Base-by-base conservation (phyloP, 2,888 invertebrate genomes). In the Yponomeuta plumbellus region DNA sequence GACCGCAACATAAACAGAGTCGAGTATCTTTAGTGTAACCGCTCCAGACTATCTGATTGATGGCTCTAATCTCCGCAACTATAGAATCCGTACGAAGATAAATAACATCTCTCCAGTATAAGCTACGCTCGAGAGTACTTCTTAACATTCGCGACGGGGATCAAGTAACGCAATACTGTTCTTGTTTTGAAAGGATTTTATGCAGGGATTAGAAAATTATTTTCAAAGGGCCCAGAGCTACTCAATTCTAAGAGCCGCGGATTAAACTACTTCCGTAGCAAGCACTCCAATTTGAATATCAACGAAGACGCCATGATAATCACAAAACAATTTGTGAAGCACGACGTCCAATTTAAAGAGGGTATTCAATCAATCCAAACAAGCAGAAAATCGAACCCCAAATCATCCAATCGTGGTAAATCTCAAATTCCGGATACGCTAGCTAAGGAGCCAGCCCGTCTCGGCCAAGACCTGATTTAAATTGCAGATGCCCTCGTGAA, bases 381-480 rank as follows among this genome's bases (percentile, higher is more conserved):
- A 88, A 86, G 86, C 86, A 83, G 86, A 88, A 88, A 89, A 89
- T 89, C 89, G 90, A 89, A 88, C 86, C 84, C 83, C 82, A 86
- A 89, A 87, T 86, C 88, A 88, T 86, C 86, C 83, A 86, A 86
- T 88, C 88, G 88, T 84, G 85, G 85, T 82, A 86, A 89, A 88
- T 89, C 88, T 85, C 83, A 80, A 86, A 89, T 88, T 86, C 87
- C 83, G 83, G 86, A 84, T 52, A 52, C 44, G 44, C 83, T 81
- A 80, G 84, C 85, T 82, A 86, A 88, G 89, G 86, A 87, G 87
- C 78, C 80, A 83, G 81, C 82, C 86, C 85, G 85, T 84, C 85
- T 85, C 86, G 81, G 79, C 80, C 88, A 85, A 88, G 84, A 80
- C 84, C 88, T 88, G 88, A 91, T 91, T 90, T 91, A 88, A 90